Evolutionary conservation across 2,113 vertebrate genomes (phyloP), one percentile per base, ranked within the genome.

Genomic region (Bettongia penicillata): DNA sequence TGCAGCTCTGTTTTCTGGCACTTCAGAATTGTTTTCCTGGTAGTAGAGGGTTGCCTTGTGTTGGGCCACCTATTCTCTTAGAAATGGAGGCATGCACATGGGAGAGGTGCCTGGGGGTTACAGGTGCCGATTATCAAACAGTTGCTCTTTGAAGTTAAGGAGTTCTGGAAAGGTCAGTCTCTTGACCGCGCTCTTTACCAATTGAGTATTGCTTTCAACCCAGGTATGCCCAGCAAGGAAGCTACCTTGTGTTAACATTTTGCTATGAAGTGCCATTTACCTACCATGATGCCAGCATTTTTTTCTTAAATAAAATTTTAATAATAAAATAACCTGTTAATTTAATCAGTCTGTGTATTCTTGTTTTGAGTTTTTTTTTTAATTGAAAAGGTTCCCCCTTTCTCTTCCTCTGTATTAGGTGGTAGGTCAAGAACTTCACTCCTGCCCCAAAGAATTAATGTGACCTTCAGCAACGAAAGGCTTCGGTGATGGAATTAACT

Each of bases 341-440:
- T 91, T 93, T 91, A 51, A 89, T 31, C 31, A 47, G n/a, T 90
- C 22, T 90, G 50, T 90, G 90, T 55, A 90, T 91, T 50, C n/a
- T 95, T 95, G 89, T 53, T 90, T 94, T 68, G 89, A 57, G 37
- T 57, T 61, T 90, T 95, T 43, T 90, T 94, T 53, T 43, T 11
- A 68, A 25, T 92, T 84, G 51, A 92, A 68, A 92, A 89, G 48
- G 28, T 91, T 47, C 11, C 25, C 84, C 55, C 89, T 9, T 96
- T 93, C 89, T 50, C n/a, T 25, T 90, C 90, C 90, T 51, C 90
- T 90, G n/a, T 90, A 90, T 48, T 31, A 26, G 25, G 16, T 89
- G 31, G 3, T 93, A 26, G 48, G 68, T 93, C 37, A 91, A n/a
- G 55, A 89, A 90, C 48, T 93, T 26, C 89, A n/a, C 10, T 90